phyloP scores from a whole-genome alignment of 2,797 vertebrate genomes.

The Meriones psammophilus region DNA sequence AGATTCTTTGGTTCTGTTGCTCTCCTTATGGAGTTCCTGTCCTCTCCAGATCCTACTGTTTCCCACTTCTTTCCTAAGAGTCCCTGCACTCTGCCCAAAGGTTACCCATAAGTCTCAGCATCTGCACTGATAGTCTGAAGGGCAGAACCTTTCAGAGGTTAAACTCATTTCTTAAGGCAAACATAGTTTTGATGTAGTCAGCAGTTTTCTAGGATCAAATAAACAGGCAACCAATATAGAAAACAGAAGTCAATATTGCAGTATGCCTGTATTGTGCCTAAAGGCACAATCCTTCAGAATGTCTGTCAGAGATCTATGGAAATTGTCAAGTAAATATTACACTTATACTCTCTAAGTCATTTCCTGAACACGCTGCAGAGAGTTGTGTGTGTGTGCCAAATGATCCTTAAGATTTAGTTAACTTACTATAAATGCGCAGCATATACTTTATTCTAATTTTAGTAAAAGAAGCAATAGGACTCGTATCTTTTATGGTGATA shows the following conservation, averaged over 20 bases:
- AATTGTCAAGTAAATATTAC: neutral
- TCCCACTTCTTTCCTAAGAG: too few species aligned
- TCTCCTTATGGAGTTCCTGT: too few species aligned
- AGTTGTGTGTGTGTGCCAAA: neutral
- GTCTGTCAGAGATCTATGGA: neutral
- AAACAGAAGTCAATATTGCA: neutral
- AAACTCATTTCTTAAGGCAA: neutral
- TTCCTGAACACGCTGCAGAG: neutral
- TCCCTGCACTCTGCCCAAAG: too few species aligned
- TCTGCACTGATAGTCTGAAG: too few species aligned
- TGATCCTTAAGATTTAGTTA: conserved; percentile 46
- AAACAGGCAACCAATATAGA: neutral
- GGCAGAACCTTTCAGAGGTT: too few species aligned
- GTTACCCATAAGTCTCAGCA: too few species aligned
- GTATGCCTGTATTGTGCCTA: neutral
- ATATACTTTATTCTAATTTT: conserved; percentile 31
- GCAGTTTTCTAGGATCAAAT: neutral
- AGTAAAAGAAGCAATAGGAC: neutral
- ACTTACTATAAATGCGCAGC: neutral
- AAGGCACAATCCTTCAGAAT: neutral
- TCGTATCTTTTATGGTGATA: neutral
- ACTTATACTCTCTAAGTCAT: neutral
- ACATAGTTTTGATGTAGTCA: neutral
- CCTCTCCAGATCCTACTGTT: too few species aligned
- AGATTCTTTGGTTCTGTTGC: too few species aligned